A percentile compares a stretch with the other conserved stretches of the same genome.
Evolutionary conservation across 2,888 invertebrate genomes (phyloP).

Genomic region (Drosophila vallismaia): DNA sequence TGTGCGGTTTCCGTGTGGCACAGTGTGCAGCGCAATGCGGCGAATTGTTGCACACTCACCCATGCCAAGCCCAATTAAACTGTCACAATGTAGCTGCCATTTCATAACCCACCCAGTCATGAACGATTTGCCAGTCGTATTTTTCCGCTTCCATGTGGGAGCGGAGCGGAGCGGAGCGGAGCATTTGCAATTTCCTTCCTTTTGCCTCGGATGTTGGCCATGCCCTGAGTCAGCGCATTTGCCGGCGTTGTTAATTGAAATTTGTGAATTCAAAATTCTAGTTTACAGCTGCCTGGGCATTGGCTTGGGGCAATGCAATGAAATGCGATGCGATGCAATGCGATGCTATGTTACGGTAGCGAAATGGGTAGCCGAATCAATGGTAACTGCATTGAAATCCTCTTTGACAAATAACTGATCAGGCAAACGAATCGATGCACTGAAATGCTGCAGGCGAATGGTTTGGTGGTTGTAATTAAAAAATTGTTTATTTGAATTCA

Average conservation of each 20-base stretch:
- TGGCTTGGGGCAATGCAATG: slow-evolving; percentile 25
- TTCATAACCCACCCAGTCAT: slow-evolving; percentile 38
- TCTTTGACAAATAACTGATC: slow-evolving; percentile 45
- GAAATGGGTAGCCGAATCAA: slow-evolving; percentile 3
- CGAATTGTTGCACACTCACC: slow-evolving; percentile 9
- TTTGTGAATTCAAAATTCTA: slow-evolving; percentile 67
- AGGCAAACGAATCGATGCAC: slow-evolving; percentile 35
- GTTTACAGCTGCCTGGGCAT: slow-evolving; percentile 60
- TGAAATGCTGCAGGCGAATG: slow-evolving; percentile 7
- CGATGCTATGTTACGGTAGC: slow-evolving; percentile 3
- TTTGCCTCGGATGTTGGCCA: slow-evolving; percentile 6
- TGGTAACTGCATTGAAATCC: slow-evolving; percentile 30
- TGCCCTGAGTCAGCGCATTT: slow-evolving; percentile 62
- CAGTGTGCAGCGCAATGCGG: background rate
- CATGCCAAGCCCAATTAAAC: slow-evolving; percentile 32
- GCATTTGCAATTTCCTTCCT: slow-evolving; percentile 3
- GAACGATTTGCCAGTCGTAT: slow-evolving; percentile 45
- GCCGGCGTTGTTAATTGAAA: slow-evolving; percentile 64
- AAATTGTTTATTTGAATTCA: slow-evolving; percentile 14
- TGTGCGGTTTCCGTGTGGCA: slow-evolving; percentile 14
- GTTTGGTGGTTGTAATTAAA: slow-evolving; percentile 34
- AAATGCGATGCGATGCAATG: slow-evolving; percentile 18
- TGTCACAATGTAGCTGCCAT: slow-evolving; percentile 45
- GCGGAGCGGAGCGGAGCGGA: background rate
- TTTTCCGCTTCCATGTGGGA: slow-evolving; percentile 30